Conservation (phyloP, 2,113 vertebrate genomes). For the Coregonus clupeaformis region DNA sequence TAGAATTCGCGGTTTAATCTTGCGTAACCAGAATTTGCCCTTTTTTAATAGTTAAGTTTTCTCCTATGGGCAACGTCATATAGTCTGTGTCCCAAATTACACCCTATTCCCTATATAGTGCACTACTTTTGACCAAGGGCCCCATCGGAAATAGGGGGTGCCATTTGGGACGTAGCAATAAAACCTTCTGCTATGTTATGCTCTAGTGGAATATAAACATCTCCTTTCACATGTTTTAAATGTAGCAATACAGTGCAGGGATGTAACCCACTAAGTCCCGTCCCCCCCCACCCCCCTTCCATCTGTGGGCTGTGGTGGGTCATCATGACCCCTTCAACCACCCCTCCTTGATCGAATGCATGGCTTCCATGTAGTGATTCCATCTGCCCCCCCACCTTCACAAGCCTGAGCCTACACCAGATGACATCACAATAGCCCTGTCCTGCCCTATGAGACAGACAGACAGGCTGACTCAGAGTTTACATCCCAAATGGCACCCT, state of each 20-base stretch:
- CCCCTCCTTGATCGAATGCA: slow-evolving; percentile 56
- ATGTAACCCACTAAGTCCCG: slow-evolving; percentile 38
- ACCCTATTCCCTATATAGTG: no score
- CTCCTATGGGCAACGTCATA: not conserved
- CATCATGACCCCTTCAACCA: slow-evolving; percentile 20
- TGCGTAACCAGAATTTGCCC: slow-evolving; percentile 45
- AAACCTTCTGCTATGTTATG: not conserved
- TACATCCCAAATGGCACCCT: no score
- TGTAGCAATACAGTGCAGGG: slow-evolving; percentile 71
- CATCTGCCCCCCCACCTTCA: slow-evolving; percentile 52
- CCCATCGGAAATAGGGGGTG: no score
- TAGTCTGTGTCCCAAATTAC: no score
- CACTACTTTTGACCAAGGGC: no score
- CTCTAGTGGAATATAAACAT: no score
- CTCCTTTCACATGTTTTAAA: slow-evolving; percentile 42
- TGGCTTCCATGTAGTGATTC: slow-evolving; percentile 72
- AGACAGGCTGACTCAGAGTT: slow-evolving; percentile 24
- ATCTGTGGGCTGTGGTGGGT: slow-evolving; percentile 49
- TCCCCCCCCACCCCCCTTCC: slow-evolving; percentile 46
- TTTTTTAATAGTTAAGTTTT: slow-evolving; percentile 33
- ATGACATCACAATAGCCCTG: slow-evolving; percentile 20
- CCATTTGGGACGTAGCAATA: not conserved
- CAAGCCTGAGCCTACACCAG: slow-evolving; percentile 19
- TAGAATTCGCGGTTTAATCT: slow-evolving; percentile 1
- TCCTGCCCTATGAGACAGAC: slow-evolving; percentile 26